A percentile compares a stretch with the other conserved stretches of the same genome.
These are phyloP conservation scores for Abrostola triplasia DNA, from an alignment of 2,888 invertebrate genomes.

Conservation along the genomic window DNA sequence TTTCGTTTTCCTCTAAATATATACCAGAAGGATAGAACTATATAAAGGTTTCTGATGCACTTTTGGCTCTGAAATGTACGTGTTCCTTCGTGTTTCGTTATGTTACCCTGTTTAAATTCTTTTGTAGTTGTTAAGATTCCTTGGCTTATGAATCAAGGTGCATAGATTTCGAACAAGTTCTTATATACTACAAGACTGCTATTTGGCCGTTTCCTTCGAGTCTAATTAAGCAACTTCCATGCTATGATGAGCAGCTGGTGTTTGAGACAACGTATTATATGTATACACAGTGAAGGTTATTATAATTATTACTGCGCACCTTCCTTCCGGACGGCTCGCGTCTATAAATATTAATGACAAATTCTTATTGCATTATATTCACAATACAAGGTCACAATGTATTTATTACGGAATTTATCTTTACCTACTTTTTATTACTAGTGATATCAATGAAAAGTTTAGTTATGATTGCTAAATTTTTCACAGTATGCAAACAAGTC, in stretches of 20 bases:
- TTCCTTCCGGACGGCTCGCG: constrained; percentile 21
- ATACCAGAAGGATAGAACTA: too few relatives aligned
- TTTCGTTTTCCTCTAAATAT: too few relatives aligned
- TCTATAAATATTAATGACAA: constrained; percentile 42
- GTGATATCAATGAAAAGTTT: background rate
- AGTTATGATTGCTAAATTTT: background rate
- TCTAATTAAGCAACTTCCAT: constrained; percentile 17
- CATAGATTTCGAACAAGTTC: background rate
- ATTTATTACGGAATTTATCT: constrained; percentile 12
- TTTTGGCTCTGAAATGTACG: too few relatives aligned
- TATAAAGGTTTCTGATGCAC: too few relatives aligned
- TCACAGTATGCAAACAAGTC: constrained; percentile 8
- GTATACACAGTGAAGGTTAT: constrained; percentile 19
- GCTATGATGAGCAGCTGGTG: constrained; percentile 1
- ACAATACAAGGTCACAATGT: constrained; percentile 22
- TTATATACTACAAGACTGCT: background rate
- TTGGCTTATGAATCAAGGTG: too few relatives aligned
- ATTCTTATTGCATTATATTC: constrained; percentile 35
- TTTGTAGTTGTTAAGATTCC: background rate
- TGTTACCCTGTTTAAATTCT: background rate
- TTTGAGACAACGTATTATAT: constrained; percentile 8
- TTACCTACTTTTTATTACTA: background rate
- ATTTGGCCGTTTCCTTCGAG: constrained; percentile 8
- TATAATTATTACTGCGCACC: constrained; percentile 14
- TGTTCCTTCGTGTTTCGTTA: too few relatives aligned